A percentile compares a stretch with the other conserved stretches of the same genome.
These are phyloP conservation scores for Caenorhabditis inopinata DNA, from an alignment of 1,140 invertebrate genomes.

Conservation along the genomic window DNA sequence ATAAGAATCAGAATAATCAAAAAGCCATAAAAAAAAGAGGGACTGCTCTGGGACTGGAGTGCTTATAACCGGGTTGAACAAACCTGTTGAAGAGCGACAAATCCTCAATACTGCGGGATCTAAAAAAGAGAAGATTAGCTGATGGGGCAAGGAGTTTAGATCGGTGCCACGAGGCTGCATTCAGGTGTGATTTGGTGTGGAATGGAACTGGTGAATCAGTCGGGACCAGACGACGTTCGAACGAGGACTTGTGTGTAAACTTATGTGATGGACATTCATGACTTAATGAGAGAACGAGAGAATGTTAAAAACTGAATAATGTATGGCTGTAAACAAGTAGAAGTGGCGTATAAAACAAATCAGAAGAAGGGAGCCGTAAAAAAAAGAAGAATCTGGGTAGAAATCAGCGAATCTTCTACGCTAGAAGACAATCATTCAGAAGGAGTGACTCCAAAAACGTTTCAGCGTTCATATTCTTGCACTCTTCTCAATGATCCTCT, in stretches of 20 bases:
- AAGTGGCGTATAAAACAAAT: background rate
- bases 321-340: background rate
- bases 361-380: background rate
- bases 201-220: background rate
- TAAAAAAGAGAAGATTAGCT: slow-evolving; percentile 49
- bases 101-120: slow-evolving; percentile 65
- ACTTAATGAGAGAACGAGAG: background rate
- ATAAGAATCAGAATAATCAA: background rate
- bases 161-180: background rate
- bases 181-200: background rate
- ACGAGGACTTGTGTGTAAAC: background rate
- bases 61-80: too few species aligned
- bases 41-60: too few species aligned
- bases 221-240: background rate
- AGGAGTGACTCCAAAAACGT: too few species aligned
- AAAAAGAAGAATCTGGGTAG: too few species aligned
- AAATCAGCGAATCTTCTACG: background rate
- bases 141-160: background rate
- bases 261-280: background rate
- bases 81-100: slow-evolving; percentile 66
- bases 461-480: background rate
- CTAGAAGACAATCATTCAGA: too few species aligned
- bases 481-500: background rate
- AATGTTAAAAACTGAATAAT: background rate
- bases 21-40: slow-evolving; percentile 1